Base-by-base conservation (phyloP, 1,140 invertebrate species). In the Hylaeus anthracinus region DNA sequence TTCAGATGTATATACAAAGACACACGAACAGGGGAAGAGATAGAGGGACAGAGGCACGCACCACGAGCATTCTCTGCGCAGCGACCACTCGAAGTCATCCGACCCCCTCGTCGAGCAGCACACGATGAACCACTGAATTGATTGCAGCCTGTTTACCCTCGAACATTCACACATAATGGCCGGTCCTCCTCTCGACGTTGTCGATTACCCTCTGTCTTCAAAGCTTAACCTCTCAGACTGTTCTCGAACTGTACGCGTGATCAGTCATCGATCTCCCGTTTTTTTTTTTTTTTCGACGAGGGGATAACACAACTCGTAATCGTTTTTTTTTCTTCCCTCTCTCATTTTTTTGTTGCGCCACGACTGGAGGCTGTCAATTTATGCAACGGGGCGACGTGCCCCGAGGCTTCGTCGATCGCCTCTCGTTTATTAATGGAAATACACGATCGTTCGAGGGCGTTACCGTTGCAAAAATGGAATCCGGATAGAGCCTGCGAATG, bases 81-180 rank as follows among this genome's bases (percentile, higher is more conserved):
- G 55, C 88, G 85, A 81, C 87, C 86, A 87, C 89, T 90, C 85
- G 60, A 87, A 85, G 87, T 88, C 84, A 81, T 66, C 77, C 83
- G 85, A 75, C 66, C 51, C 51, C 51, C 72, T 77, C 85, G 85
- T 81, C 79, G 85, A 83, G 85, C 82, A 80, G 85, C 86, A 51
- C 86, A 87, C 86, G 83, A 88, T 87, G 86, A 84, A 87, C 85
- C 87, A 72, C 63, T 87, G 86, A 91, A 90, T 91, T 90, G 89
- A 91, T 91, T 91, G 89, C 85, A 87, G 81, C 75, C 76, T 88
- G 85, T 91, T 90, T 90, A 88, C 86, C 82, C 86, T 89, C 72
- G 80, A 78, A 84, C 81, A 79, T 85, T 83, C 79, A 65, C 79
- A 81, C 85, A 84, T 85, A 89, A 85, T 89, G 80, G 80, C 72